Conservation (phyloP, 1,140 invertebrate genomes). For the Zaprionus vittiger region DNA sequence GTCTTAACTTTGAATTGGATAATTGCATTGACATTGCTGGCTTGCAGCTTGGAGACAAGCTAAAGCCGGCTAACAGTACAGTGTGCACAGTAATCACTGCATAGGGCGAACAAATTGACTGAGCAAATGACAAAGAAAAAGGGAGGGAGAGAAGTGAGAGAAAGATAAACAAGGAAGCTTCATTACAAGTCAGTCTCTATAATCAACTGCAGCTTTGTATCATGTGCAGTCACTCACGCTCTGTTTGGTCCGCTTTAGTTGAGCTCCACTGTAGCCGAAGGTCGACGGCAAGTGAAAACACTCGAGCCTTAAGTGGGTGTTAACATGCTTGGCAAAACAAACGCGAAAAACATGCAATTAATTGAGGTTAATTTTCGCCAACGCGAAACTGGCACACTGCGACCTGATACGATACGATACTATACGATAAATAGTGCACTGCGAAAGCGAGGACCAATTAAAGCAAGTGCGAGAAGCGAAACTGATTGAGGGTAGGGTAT, state of each 20-base stretch:
- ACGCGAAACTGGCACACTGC: neutral
- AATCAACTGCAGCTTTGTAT: neutral
- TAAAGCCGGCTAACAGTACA: slow-evolving; percentile 13
- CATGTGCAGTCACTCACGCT: neutral
- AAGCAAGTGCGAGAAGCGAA: neutral
- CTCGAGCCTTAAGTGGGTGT: slow-evolving; percentile 7
- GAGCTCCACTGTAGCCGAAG: slow-evolving; percentile 8
- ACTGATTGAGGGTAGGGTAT: no score
- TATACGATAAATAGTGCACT: neutral
- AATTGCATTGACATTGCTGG: slow-evolving; percentile 53
- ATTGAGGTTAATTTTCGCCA: slow-evolving; percentile 6
- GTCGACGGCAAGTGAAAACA: slow-evolving; percentile 19
- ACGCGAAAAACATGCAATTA: slow-evolving; percentile 6
- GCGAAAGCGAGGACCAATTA: neutral
- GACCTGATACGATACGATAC: neutral
- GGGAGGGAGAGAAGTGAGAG: neutral
- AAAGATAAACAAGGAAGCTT: neutral
- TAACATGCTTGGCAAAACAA: slow-evolving; percentile 12
- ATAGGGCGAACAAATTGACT: neutral
- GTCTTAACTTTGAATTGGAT: slow-evolving; percentile 42
- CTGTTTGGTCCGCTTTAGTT: neutral
- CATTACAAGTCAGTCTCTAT: no score
- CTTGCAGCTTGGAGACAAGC: slow-evolving; percentile 16
- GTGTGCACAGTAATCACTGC: neutral
- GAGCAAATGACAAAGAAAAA: no score